Evolutionary conservation across 2,113 vertebrate genomes (phyloP), one percentile per base, ranked within the genome.

Genomic region (Furnarius figulus): DNA sequence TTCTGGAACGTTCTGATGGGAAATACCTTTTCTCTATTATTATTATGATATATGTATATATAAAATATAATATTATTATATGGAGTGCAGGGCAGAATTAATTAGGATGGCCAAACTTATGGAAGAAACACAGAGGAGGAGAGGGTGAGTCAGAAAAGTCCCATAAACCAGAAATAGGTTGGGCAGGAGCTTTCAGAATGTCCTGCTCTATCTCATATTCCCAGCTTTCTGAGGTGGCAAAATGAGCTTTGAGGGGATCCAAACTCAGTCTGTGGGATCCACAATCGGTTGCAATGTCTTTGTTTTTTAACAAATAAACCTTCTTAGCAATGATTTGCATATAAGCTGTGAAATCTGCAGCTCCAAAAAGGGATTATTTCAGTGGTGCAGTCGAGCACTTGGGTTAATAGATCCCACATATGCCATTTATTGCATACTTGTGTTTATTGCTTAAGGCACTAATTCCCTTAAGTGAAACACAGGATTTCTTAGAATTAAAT

Each of bases 371-470:
- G 55, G 40, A 70, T 91, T 87, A 91, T 96, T 91, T 59, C 61
- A 37, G 58, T 70, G 71, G 63, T 17, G 59, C 46, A 96, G 79
- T 71, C 55, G 7, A 61, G 61, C 61, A 10, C 82, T 94, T 24
- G 10, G 27, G 65, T 94, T 97, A 95, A 96, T 94, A 96, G 90
- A 96, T 96, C 90, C 90, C 92, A 89, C 92, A 71, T 90, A 96
- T 90, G 85, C 93, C 44, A 62, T 96, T 95, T 96, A 94, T 93
- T 96, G 93, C 93, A 97, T 95, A 94, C 59, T 63, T 96, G 83
- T 90, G 76, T 95, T 94, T 94, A 94, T 96, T 96, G 83, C 90
- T 87, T 33, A 63, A 96, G 92, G 87, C 95, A 95, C 55, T 91
- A 92, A 96, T 94, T 91, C 92, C 90, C 90, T 90, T 81, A 92